Percentiles rank a stretch among this genome's conserved stretches.
phyloP scores from a whole-genome alignment of 2,113 vertebrate genomes.

The Sebastes fasciatus region DNA sequence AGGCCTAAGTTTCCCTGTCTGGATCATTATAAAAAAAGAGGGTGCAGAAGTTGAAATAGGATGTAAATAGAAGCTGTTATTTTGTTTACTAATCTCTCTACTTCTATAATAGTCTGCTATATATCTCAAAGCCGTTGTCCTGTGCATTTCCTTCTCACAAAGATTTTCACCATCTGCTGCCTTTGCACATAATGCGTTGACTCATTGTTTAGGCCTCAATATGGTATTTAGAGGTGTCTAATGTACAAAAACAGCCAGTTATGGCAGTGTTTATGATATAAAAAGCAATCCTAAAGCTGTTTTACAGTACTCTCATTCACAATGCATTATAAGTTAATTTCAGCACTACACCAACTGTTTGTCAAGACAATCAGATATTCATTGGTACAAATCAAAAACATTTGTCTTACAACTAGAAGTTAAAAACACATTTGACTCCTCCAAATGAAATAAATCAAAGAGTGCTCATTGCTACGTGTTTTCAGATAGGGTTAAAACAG shows the following conservation, averaged over 20 bases:
- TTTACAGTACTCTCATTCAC: not conserved
- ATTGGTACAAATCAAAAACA: not conserved
- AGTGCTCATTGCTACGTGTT: not conserved
- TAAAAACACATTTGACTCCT: slow-evolving; percentile 1
- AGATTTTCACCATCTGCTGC: slow-evolving; percentile 10
- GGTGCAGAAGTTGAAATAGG: slow-evolving; percentile 39
- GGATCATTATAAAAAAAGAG: slow-evolving; percentile 39
- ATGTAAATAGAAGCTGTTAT: slow-evolving; percentile 59
- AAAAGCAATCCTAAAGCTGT: not conserved
- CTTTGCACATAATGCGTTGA: not conserved
- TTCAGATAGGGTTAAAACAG: not conserved
- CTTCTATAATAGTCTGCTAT: slow-evolving; percentile 16
- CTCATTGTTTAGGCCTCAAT: slow-evolving; percentile 5
- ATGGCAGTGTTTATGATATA: not conserved
- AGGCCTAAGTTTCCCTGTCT: slow-evolving; percentile 37
- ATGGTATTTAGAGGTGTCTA: not conserved
- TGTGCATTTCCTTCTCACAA: slow-evolving; percentile 19
- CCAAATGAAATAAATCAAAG: slow-evolving; percentile 4
- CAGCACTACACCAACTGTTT: not conserved
- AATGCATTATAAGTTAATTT: not conserved
- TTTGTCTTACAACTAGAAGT: not conserved
- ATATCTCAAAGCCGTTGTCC: slow-evolving; percentile 15
- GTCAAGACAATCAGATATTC: not conserved
- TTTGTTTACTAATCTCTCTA: slow-evolving; percentile 62
- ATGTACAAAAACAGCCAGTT: not conserved